Percentiles rank a stretch among this genome's conserved stretches.
Evolutionary conservation across 2,888 invertebrate genomes (phyloP).

Genomic region (Euzetes globulus): DNA sequence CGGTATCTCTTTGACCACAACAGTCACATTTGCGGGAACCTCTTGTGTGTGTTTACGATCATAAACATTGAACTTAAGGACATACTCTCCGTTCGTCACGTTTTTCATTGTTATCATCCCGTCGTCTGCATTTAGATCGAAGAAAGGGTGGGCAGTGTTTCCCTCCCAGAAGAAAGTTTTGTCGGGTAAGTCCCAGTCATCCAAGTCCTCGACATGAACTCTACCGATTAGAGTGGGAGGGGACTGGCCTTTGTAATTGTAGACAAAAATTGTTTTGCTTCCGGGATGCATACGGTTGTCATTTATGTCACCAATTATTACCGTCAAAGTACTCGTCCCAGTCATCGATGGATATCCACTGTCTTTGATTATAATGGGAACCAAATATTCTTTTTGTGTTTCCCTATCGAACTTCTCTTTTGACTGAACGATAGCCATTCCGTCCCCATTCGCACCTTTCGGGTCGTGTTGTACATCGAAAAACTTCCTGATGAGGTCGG

Average conservation of each 20-base stretch:
- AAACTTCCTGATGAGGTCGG: constrained; percentile 83
- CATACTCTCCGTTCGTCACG: constrained; percentile 65
- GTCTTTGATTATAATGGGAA: constrained; percentile 95
- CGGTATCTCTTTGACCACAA: constrained; percentile 85
- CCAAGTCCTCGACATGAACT: constrained; percentile 93
- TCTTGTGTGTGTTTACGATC: constrained; percentile 92
- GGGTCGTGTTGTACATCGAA: constrained; percentile 96
- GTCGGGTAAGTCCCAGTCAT: constrained; percentile 97
- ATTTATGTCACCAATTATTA: constrained; percentile 94
- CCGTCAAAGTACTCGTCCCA: constrained; percentile 88
- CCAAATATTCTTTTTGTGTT: constrained; percentile 87
- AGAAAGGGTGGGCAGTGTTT: constrained; percentile 67
- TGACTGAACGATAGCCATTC: constrained; percentile 94
- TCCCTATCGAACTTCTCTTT: constrained; percentile 88
- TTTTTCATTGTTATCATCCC: constrained; percentile 94
- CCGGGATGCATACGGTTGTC: constrained; percentile 99
- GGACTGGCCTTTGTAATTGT: constrained; percentile 72
- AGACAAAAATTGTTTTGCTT: constrained; percentile 88
- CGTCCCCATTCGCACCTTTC: constrained; percentile 93
- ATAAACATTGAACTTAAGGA: constrained; percentile 63
- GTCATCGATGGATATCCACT: constrained; percentile 94
- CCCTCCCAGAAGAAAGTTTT: constrained; percentile 94
- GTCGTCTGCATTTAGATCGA: constrained; percentile 78
- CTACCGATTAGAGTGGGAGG: constrained; percentile 85
- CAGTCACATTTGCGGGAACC: constrained; percentile 91